Evolutionary conservation across 2,797 vertebrate species (phyloP).

Genomic region (Sciurus carolinensis): DNA sequence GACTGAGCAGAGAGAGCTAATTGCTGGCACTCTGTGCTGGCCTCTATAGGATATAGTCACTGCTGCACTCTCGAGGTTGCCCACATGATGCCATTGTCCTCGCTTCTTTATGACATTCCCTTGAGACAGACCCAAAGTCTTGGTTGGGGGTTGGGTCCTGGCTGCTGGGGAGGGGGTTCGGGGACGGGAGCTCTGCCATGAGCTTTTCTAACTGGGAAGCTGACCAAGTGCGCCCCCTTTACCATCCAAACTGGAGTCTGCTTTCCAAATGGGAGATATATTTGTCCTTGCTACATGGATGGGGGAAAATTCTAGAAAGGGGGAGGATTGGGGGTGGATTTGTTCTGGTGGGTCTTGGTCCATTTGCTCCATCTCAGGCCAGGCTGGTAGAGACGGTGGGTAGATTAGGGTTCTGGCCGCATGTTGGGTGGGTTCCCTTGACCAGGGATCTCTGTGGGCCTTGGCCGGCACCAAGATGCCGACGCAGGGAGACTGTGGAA

Average conservation of each 20-base stretch:
- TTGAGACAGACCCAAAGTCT: constrained; percentile 54
- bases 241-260: background rate
- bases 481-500: background rate
- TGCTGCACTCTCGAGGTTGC: background rate
- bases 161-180: background rate
- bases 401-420: background rate
- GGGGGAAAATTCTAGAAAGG: background rate
- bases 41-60: background rate
- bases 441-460: background rate
- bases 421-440: background rate
- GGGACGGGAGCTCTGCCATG: background rate
- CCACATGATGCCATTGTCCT: background rate
- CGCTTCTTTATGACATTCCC: constrained; percentile 7
- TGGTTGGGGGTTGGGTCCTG: background rate
- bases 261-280: background rate
- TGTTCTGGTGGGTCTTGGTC: background rate
- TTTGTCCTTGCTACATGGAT: background rate
- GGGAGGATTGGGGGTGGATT: background rate
- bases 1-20: background rate
- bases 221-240: background rate
- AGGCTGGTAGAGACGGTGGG: background rate
- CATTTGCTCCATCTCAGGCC: background rate
- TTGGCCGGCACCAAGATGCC: background rate
- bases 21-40: background rate
- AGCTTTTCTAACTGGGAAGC: background rate